Evolutionary conservation across 2,888 invertebrate species (phyloP), one percentile per base, ranked within the genome.

Genomic region (Diadegma fenestrale): DNA sequence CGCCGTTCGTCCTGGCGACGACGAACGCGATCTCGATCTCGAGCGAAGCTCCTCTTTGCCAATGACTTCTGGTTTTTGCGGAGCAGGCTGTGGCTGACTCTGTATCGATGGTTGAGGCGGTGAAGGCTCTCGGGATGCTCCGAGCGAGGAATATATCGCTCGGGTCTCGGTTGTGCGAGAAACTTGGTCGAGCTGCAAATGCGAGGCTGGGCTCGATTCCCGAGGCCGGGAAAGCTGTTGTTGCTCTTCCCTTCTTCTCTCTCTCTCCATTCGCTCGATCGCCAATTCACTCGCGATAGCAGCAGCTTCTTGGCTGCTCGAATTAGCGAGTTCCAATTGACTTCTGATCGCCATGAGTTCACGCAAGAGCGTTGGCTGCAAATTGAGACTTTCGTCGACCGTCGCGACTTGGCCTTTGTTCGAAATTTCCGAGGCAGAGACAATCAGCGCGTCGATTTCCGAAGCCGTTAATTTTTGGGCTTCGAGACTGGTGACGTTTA

Each of bases 391-490:
- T 76, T 97, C 95, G 7, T 96, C 96, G 37, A 96, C 95, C 0
- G 96, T 96, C 79, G 96, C 95, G 0, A 96, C 96, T 80, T 96
- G 96, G 89, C 95, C 95, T 0, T 96, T 95, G 91, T 96, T 96
- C 7, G 97, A 96, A 84, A 97, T 94, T 91, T 97, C 97, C 72
- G 96, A 95, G 0, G 97, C 96, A 86, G 96, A 96, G 87, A 98
- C 95, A 48, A 96, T 96, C 89, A 96, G 95, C 7, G 97, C 97
- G 90, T 97, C 97, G 84, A 98, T 96, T 92, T 97, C 97, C 0
- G 97, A 97, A 0, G 97, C 97, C 72, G 96, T 95, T 85, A 98
- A 97, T 92, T 97, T 97, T 79, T 96, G 96, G 0, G 98, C 97
- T 92, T 97, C 96, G 61, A 98, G 94, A 89, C 97, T 97, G 81